Percentiles rank a stretch among this genome's conserved stretches.
Evolutionary conservation across 2,113 vertebrate genomes (phyloP).

Genomic region (Pelvicachromis taeniatus): DNA sequence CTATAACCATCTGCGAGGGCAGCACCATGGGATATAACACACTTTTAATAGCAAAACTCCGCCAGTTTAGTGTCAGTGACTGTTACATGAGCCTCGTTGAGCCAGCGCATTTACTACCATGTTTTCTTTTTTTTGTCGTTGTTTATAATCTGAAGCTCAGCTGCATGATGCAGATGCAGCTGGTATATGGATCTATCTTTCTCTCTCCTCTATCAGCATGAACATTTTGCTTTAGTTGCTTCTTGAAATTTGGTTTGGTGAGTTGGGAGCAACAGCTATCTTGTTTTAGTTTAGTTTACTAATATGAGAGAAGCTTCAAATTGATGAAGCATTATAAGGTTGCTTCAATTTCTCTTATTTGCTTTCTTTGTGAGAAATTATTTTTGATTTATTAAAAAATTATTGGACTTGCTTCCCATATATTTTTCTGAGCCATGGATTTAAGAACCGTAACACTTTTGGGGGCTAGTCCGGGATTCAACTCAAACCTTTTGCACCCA

Average conservation of each 20-base stretch:
- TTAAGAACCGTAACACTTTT: neutral
- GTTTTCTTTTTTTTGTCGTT: neutral
- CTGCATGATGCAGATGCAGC: neutral
- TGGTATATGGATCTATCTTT: neutral
- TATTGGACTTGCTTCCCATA: neutral
- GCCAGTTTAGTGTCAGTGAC: neutral
- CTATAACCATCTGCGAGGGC: neutral
- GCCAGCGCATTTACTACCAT: neutral
- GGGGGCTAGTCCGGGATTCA: neutral
- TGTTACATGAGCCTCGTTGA: neutral
- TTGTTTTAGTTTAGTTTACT: no score
- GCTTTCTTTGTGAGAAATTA: neutral
- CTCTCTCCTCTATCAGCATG: neutral
- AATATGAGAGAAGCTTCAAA: neutral
- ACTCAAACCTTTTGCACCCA: neutral
- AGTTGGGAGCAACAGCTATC: neutral
- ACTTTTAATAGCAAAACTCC: neutral
- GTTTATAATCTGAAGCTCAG: neutral
- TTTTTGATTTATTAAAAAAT: neutral
- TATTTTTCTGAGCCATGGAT: neutral
- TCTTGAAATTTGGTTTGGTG: neutral
- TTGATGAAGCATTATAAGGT: neutral
- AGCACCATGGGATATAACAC: neutral
- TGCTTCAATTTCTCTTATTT: neutral
- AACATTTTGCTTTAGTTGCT: neutral